These are phyloP conservation scores for Neopelma chrysocephalum DNA, from an alignment of 2,797 vertebrate genomes.

Conservation along the genomic window DNA sequence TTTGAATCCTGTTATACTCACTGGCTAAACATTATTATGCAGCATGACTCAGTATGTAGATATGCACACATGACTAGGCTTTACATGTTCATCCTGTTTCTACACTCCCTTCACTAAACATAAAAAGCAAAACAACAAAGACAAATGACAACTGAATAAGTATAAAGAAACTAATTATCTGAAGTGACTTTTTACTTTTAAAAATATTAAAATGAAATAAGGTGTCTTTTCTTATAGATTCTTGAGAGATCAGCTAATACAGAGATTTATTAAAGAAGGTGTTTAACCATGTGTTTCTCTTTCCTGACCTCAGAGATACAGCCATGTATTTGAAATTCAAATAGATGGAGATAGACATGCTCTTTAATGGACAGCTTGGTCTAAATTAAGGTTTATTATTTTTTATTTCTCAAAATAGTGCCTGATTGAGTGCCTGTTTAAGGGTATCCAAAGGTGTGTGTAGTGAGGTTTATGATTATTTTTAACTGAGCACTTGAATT, in stretches of 20 bases:
- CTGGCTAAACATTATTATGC: neutral
- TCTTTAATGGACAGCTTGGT: neutral
- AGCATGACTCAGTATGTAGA: accelerated
- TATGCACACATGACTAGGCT: neutral
- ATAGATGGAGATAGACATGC: neutral
- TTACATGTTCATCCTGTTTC: neutral
- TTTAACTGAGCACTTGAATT: neutral
- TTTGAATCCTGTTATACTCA: neutral
- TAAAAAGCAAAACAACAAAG: neutral
- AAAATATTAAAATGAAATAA: neutral
- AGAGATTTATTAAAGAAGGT: neutral
- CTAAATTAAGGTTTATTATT: neutral
- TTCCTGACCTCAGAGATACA: neutral
- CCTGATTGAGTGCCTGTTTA: neutral
- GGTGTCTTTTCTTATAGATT: neutral
- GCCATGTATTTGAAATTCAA: neutral
- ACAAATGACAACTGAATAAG: neutral
- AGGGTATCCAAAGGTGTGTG: neutral
- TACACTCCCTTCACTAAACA: neutral
- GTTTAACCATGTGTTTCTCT: neutral
- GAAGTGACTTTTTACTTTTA: neutral
- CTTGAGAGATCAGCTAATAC: neutral
- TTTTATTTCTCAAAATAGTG: neutral
- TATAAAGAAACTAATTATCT: neutral
- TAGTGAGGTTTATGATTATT: neutral